phyloP scores from a whole-genome alignment of 1,140 invertebrate species.

The Sitophilus oryzae region DNA sequence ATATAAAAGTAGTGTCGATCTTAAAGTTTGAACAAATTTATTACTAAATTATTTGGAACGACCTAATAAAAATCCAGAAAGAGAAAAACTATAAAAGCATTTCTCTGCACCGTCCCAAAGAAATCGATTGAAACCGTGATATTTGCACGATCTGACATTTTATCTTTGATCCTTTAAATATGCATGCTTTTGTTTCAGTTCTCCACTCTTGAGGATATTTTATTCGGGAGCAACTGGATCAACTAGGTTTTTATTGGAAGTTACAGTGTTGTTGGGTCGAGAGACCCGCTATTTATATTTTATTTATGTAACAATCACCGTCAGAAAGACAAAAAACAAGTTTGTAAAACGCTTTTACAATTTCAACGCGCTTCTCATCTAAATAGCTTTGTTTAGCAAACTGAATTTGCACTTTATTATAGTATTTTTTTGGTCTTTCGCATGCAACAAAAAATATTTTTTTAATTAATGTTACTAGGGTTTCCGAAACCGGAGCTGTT shows the following conservation, averaged over 20 bases:
- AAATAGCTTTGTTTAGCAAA: too few relatives aligned
- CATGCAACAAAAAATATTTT: too few relatives aligned
- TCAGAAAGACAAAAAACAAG: not conserved
- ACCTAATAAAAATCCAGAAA: conserved; percentile 20
- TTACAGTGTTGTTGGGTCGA: conserved; percentile 14
- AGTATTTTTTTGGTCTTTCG: too few relatives aligned
- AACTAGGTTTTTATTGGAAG: conserved; percentile 19
- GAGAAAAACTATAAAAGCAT: conserved; percentile 26
- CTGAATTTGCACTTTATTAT: too few relatives aligned
- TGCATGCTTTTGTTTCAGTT: conserved; percentile 25
- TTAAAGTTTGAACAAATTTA: conserved; percentile 19
- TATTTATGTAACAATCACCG: conserved; percentile 14
- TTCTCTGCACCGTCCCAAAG: conserved; percentile 21
- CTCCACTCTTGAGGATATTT: conserved; percentile 21
- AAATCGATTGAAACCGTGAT: conserved; percentile 21
- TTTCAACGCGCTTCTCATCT: too few relatives aligned
- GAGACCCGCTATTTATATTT: conserved; percentile 13
- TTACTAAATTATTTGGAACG: conserved; percentile 24
- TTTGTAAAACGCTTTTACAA: not conserved
- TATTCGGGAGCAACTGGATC: conserved; percentile 19
- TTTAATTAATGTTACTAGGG: too few relatives aligned
- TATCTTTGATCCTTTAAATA: conserved; percentile 24
- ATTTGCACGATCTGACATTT: conserved; percentile 26
- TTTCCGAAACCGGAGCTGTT: too few relatives aligned
- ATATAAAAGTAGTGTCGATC: conserved; percentile 9